These are phyloP conservation scores for Coenonympha glycerion DNA, from an alignment of 2,888 invertebrate genomes.

Conservation along the genomic window DNA sequence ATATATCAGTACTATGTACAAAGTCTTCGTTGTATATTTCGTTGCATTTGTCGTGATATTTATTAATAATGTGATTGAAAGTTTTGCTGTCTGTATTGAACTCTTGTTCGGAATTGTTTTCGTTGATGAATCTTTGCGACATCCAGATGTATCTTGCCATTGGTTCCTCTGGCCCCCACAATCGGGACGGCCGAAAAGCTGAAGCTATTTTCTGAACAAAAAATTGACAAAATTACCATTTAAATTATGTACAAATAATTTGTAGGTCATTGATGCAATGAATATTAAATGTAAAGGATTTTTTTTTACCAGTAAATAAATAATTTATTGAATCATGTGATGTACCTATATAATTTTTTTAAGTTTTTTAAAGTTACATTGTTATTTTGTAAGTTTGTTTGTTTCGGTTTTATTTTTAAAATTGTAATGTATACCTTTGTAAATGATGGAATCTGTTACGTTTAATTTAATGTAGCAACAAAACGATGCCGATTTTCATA, in stretches of 20 bases:
- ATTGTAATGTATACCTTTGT: too few species aligned
- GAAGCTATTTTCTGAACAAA: constrained; percentile 64
- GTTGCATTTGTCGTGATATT: constrained; percentile 36
- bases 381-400: too few species aligned
- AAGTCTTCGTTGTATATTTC: constrained; percentile 50
- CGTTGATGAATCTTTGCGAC: constrained; percentile 59
- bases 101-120: constrained; percentile 50
- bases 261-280: not conserved
- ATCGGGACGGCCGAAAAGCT: constrained; percentile 60
- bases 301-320: too few species aligned
- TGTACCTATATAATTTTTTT: too few species aligned
- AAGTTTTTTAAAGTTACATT: too few species aligned
- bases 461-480: too few species aligned
- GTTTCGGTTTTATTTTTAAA: too few species aligned
- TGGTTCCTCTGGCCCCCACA: constrained; percentile 71
- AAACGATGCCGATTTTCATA: too few species aligned
- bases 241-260: not conserved
- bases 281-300: too few species aligned
- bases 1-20: constrained; percentile 40
- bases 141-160: constrained; percentile 68
- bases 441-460: too few species aligned
- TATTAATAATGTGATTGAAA: constrained; percentile 49
- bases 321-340: too few species aligned
- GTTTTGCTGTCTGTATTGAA: constrained; percentile 47
- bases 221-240: constrained; percentile 4